Evolutionary conservation across 1,140 invertebrate genomes (phyloP).

Genomic region (Trichonephila clavipes): DNA sequence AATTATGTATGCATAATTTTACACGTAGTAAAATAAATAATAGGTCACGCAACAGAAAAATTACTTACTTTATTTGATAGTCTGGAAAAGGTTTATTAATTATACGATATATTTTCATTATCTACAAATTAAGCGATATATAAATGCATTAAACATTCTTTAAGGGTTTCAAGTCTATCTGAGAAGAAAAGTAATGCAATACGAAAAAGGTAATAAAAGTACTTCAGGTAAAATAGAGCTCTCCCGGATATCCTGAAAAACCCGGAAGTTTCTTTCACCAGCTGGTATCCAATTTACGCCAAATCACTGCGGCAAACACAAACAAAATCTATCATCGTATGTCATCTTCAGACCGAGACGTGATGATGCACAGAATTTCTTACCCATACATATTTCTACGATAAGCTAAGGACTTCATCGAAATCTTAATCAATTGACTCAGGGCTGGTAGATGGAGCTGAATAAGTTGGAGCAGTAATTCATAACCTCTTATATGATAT

Average conservation of each 20-base stretch:
- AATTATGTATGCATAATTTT: too few relatives aligned
- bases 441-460: not conserved
- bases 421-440: not conserved
- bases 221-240: not conserved
- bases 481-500: not conserved
- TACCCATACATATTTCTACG: not conserved
- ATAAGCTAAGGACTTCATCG: not conserved
- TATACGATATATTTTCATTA: too few relatives aligned
- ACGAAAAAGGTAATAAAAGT: not conserved
- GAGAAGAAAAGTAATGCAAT: too few relatives aligned
- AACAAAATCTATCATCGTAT: not conserved
- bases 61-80: too few relatives aligned
- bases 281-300: not conserved
- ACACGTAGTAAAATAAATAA: too few relatives aligned
- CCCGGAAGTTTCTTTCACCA: not conserved
- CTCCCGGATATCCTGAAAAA: not conserved
- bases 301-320: not conserved
- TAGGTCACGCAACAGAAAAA: too few relatives aligned
- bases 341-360: not conserved
- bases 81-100: too few relatives aligned
- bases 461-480: not conserved
- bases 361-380: not conserved
- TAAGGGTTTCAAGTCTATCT: too few relatives aligned
- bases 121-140: too few relatives aligned
- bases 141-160: too few relatives aligned